phyloP scores from a whole-genome alignment of 2,888 invertebrate genomes.

The Tetranychus truncatus region DNA sequence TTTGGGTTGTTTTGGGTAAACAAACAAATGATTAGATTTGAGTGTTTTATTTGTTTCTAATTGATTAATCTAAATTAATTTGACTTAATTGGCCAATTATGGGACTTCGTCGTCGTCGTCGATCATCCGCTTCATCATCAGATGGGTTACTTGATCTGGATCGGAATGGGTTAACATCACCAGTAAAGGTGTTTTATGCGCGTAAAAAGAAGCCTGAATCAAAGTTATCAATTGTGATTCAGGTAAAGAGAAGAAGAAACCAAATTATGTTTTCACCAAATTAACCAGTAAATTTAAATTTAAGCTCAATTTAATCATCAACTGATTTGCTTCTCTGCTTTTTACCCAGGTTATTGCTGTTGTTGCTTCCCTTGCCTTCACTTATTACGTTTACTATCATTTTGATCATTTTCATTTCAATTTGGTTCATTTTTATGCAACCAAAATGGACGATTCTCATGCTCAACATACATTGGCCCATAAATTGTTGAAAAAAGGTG shows the following conservation, averaged over 20 bases:
- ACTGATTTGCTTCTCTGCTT: background rate
- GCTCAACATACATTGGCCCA: constrained; percentile 28
- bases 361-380: constrained; percentile 18
- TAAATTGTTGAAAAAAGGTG: constrained; percentile 28
- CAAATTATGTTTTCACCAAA: background rate
- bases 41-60: too few relatives aligned
- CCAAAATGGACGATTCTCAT: constrained; percentile 24
- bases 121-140: background rate
- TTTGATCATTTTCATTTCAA: constrained; percentile 28
- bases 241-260: background rate
- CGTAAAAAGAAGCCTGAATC: background rate
- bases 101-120: constrained; percentile 11
- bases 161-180: background rate
- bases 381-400: constrained; percentile 26
- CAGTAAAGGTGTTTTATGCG: background rate
- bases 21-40: too few relatives aligned
- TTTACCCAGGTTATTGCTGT: constrained; percentile 21
- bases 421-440: constrained; percentile 25
- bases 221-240: background rate
- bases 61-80: too few relatives aligned
- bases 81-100: background rate
- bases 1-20: too few relatives aligned
- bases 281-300: background rate
- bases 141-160: background rate
- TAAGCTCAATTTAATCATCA: constrained; percentile 2